Conservation (phyloP, 2,113 vertebrate genomes). For the Erythrolamprus reginae region DNA sequence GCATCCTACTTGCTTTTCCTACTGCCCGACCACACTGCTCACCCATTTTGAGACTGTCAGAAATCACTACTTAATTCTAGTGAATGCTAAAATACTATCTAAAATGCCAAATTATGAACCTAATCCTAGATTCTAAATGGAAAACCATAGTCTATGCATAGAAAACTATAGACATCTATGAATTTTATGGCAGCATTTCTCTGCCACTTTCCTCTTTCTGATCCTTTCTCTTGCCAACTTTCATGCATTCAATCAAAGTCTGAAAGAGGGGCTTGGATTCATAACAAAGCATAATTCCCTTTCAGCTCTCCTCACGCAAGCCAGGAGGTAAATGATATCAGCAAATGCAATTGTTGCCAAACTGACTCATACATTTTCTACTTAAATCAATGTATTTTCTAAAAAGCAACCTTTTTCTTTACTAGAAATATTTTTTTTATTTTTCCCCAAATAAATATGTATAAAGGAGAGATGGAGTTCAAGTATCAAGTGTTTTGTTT, state of each 20-base stretch:
- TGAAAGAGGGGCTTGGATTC: not conserved
- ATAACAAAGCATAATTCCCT: not conserved
- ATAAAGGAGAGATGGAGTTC: not conserved
- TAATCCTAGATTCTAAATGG: not conserved
- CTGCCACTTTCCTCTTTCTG: not conserved
- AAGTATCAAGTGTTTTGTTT: not conserved
- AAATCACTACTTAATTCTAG: too few relatives aligned
- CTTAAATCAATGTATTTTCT: not conserved
- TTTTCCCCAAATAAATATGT: not conserved
- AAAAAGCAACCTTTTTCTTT: not conserved
- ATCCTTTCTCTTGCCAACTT: not conserved
- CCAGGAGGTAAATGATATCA: not conserved
- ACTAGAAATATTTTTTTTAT: not conserved
- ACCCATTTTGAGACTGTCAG: too few relatives aligned
- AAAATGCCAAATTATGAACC: not conserved
- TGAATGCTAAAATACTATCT: not conserved
- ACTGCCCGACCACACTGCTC: too few relatives aligned
- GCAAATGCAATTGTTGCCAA: not conserved
- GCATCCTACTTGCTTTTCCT: too few relatives aligned
- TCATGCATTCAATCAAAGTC: not conserved
- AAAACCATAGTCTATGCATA: not conserved
- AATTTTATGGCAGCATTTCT: not conserved
- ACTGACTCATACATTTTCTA: not conserved
- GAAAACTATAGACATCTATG: not conserved
- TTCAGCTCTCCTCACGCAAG: not conserved